Evolutionary conservation across 2,113 vertebrate species (phyloP), one percentile per base, ranked within the genome.

Genomic region (Hypocryptadius cinnamomeus): DNA sequence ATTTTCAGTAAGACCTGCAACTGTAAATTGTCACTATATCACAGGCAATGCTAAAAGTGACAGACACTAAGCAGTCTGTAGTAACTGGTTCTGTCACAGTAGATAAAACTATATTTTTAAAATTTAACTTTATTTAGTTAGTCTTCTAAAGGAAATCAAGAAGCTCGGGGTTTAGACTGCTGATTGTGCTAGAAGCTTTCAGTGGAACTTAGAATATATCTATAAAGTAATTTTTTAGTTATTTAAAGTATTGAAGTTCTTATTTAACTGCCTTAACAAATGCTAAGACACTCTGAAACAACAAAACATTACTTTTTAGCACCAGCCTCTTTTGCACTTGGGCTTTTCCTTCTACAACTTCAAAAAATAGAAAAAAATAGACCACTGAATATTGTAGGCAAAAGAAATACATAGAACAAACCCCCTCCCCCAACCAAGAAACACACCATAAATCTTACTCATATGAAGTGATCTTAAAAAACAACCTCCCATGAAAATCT

Each of bases 401-500:
- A 82, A 92, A 85, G 5, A 61, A 51, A 60, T 12, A 45, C 10
- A 57, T 0, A 59, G 15, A 86, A 69, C 8, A 69, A 69, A 37
- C 13, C 5, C 8, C 33, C 3, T 66, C 5, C 22, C 6, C 6
- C 25, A 73, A 24, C 4, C 30, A 65, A 90, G 33, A 79, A 89
- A 89, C 19, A n/a, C 9, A 69, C 17, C 1, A 3, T 87, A 66
- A 79, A 23, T 79, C 89, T 90, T 87, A 85, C 33, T 48, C 63
- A 54, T 69, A 48, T 60, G 3, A 95, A 80, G 48, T 51, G 31
- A 88, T 70, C 50, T 92, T 79, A 85, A 85, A 42, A 91, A 95
- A 50, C 9, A 85, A 89, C 31, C 74, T 85, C 57, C 66, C 92
- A 89, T 90, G 93, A 96, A 96, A 96, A 82, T 69, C 57, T 48